Base-by-base conservation (phyloP, 2,888 invertebrate genomes). In the Temnothorax ravouxi region DNA sequence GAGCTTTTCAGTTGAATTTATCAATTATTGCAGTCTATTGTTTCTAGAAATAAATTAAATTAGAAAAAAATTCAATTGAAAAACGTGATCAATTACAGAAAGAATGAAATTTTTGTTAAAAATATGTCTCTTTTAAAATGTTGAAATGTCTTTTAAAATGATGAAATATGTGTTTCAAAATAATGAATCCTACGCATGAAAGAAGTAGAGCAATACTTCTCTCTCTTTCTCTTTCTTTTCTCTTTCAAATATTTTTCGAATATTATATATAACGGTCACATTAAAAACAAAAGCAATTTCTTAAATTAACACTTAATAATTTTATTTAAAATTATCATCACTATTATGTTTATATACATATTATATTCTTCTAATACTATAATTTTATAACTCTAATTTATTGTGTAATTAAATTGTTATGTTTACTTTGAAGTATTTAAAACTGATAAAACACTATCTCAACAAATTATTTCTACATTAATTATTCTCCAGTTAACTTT, bases 1-100 rank as follows among this genome's bases (percentile, higher is more conserved):
- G 8, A 47, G 13, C 5, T 50, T 50, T 50, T 29, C 1, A 66
- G 25, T 25, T 25, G 21, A 56, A 56, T 59, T 59, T 59, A 56
- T 6, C 6, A 29, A 13, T 41, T 72, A 41, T 41, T 25, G 41
- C 56, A 56, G 29, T 29, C 13, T 54, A 38, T 72, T 74, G 4
- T 41, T 74, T 74, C 3, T 41, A 41, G 18, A 56, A 6, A 56
- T 71, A 18, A 72, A 72, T 25, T 72, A 8, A 74, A 4, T 21
- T 21, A 21, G 9, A 9, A 54, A 18, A 54, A 54, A 54, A 54
- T 25, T 1, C 6, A 59, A 59, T 74, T 56, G 13, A 0, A 13
- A 74, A 41, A 41, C 21, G 15, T 54, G 38, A 74, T 41, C 9
- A 44, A 8, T n/a, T 59, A 18, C 6, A 74, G n/a, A 41, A 54